Evolutionary conservation across 2,888 invertebrate genomes (phyloP), one percentile per base, ranked within the genome.

Genomic region (Athripsodes cinereus): DNA sequence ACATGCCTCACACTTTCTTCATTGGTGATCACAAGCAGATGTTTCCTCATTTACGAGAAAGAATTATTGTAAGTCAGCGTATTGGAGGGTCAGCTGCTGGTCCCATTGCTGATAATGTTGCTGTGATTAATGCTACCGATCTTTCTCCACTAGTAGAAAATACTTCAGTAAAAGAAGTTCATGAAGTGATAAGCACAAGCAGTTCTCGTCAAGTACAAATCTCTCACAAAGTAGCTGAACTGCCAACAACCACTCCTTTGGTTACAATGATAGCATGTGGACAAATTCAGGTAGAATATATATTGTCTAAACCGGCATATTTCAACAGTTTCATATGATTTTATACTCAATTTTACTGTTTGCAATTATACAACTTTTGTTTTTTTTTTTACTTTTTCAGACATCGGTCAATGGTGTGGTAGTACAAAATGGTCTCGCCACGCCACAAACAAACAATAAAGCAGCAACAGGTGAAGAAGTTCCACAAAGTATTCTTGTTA

Each of bases 11-110:
- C 71, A 99, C 99, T 8, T 99, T 96, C 74, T 99, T 99, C 72
- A 88, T 98, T 66, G 98, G 99, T 1, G 99, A 99, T 77, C 99
- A 99, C 73, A 88, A 82, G 66, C 94, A 98, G 80, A 99, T 99
- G 98, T 97, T 99, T 76, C 96, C 96, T 1, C 97, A 98, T 80
- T 77, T 98, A 59, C 90, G 89, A 68, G 90, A 90, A 69, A 81
- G 91, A 44, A 81, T 92, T n/a, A 87, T 90, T 66, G 81, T 93
- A 2, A 84, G 86, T 65, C 86, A 85, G 68, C 81, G 87, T 69
- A 26, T 6, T 26, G 44, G 44, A 44, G 73, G 83, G 11, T 82
- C 79, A 61, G 47, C 68, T 59, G 66, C 63, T 53, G 82, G 80
- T 50, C 78, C 80, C 54, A 75, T 92, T 1, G 84, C 86, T 13